phyloP scores from a whole-genome alignment of 2,888 invertebrate species.

The Mechanitis messenoides region DNA sequence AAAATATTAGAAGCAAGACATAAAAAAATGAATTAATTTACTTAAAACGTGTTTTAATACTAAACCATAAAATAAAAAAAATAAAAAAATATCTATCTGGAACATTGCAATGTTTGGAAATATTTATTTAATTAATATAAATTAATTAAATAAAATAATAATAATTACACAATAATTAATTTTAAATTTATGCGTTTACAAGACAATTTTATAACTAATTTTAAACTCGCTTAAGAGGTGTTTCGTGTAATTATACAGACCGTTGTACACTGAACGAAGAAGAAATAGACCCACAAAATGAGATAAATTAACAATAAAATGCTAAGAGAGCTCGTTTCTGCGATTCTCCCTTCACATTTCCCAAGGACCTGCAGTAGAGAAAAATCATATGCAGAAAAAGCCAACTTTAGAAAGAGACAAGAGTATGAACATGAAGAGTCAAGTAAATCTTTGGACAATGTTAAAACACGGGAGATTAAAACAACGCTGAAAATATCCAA shows the following conservation, averaged over 20 bases:
- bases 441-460: slow-evolving; percentile 59
- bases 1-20: too few species aligned
- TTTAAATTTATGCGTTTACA: background rate
- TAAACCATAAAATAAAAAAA: too few species aligned
- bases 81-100: too few species aligned
- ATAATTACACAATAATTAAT: too few species aligned
- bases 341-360: slow-evolving; percentile 57
- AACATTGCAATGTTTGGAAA: too few species aligned
- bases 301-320: slow-evolving; percentile 59
- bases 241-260: background rate
- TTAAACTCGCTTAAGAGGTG: slow-evolving; percentile 15
- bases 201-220: slow-evolving; percentile 2
- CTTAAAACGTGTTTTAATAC: too few species aligned
- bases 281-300: slow-evolving; percentile 51
- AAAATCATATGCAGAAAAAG: slow-evolving; percentile 43
- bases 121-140: too few species aligned
- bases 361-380: slow-evolving; percentile 43
- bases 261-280: slow-evolving; percentile 14
- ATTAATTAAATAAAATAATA: too few species aligned
- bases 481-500: slow-evolving; percentile 29
- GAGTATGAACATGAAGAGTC: slow-evolving; percentile 26
- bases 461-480: slow-evolving; percentile 67
- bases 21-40: too few species aligned
- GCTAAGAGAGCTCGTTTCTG: slow-evolving; percentile 65
- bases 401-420: slow-evolving; percentile 48